Conservation (phyloP, 2,888 invertebrate species). For the Microchrysa polita region DNA sequence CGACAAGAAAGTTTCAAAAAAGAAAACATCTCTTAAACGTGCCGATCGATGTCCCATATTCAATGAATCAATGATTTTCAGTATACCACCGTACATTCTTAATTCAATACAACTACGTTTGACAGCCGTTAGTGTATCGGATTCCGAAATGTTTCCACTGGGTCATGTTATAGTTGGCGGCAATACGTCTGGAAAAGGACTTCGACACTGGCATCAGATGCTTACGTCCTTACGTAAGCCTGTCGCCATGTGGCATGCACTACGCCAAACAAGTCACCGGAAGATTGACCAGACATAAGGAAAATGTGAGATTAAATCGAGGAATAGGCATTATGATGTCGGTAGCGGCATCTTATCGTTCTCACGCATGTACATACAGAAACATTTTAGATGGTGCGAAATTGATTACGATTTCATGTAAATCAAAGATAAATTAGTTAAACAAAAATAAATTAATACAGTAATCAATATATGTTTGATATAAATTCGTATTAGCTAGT, state of each 20-base stretch:
- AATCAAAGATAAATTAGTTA: too few relatives aligned
- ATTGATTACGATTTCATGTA: too few relatives aligned
- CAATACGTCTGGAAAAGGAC: constrained; percentile 74
- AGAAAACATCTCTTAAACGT: constrained; percentile 79
- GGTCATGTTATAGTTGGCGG: constrained; percentile 84
- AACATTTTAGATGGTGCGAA: too few relatives aligned
- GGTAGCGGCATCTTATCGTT: too few relatives aligned
- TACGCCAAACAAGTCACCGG: constrained; percentile 64
- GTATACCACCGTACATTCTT: constrained; percentile 75
- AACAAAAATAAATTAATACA: too few relatives aligned
- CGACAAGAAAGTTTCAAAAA: constrained; percentile 83
- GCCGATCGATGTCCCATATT: constrained; percentile 81
- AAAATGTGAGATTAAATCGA: background rate
- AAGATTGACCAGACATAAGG: constrained; percentile 34
- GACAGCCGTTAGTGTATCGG: constrained; percentile 66
- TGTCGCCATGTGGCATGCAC: constrained; percentile 85
- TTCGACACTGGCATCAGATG: constrained; percentile 88
- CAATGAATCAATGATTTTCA: constrained; percentile 87
- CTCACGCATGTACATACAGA: too few relatives aligned
- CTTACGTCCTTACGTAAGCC: constrained; percentile 80
- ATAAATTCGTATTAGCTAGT: too few relatives aligned
- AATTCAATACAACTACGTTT: constrained; percentile 80
- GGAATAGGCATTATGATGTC: too few relatives aligned
- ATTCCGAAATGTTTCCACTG: constrained; percentile 71
- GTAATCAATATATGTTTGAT: too few relatives aligned